phyloP scores from a whole-genome alignment of 2,113 vertebrate species.

The Nothoprocta perdicaria region DNA sequence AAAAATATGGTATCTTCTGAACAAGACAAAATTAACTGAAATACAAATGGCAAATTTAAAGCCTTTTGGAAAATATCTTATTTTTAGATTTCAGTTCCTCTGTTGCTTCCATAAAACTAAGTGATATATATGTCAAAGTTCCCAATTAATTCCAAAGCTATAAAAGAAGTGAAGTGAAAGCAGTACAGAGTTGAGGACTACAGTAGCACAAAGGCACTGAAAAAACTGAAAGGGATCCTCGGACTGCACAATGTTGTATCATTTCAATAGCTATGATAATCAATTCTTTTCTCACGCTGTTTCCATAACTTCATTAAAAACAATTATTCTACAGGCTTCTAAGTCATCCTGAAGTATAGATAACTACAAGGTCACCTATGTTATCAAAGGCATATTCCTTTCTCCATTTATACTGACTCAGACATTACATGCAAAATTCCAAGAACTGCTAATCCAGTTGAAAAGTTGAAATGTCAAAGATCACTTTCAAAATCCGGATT shows the following conservation, averaged over 20 bases:
- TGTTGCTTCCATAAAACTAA: neutral
- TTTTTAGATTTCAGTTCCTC: neutral
- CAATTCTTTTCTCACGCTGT: neutral
- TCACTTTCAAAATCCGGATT: neutral
- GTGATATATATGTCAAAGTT: neutral
- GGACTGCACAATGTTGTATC: neutral
- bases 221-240: neutral
- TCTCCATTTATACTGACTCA: neutral
- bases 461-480: neutral
- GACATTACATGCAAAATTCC: neutral
- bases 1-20: slow-evolving; percentile 17
- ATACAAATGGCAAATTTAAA: neutral
- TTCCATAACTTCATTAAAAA: neutral
- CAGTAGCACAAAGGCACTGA: neutral
- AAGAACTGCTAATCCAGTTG: neutral
- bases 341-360: neutral
- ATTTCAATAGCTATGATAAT: neutral
- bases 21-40: neutral
- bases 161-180: neutral
- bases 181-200: neutral
- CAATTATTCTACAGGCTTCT: neutral
- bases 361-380: neutral
- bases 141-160: neutral
- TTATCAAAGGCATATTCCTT: neutral
- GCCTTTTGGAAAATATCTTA: neutral